A percentile compares a stretch with the other conserved stretches of the same genome.
These are phyloP conservation scores for Barypeithes pellucidus DNA, from an alignment of 2,888 invertebrate genomes.

Conservation along the genomic window DNA sequence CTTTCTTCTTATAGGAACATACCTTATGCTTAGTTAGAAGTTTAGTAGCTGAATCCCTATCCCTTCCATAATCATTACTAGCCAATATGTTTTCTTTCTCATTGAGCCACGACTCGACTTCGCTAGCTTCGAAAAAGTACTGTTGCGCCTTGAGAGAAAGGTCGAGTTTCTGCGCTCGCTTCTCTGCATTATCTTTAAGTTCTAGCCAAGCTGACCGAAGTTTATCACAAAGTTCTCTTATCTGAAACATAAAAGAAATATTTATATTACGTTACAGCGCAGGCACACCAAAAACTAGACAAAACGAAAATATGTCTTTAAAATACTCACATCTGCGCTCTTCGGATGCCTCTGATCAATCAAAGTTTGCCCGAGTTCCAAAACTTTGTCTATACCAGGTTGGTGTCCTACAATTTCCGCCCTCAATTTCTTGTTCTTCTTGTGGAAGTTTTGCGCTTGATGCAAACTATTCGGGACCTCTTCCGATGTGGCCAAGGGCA, in stretches of 20 bases:
- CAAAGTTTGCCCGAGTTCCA: constrained; percentile 84
- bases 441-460: constrained; percentile 92
- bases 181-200: constrained; percentile 80
- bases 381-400: constrained; percentile 87
- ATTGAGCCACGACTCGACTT: constrained; percentile 94
- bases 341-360: constrained; percentile 87
- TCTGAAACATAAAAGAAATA: constrained; percentile 69
- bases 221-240: constrained; percentile 82
- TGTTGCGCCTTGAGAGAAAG: constrained; percentile 92
- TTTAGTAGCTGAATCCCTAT: constrained; percentile 93
- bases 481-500: constrained; percentile 85
- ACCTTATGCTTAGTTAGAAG: constrained; percentile 94
- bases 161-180: constrained; percentile 85
- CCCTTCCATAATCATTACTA: constrained; percentile 90
- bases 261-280: too few species aligned
- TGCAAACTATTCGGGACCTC: constrained; percentile 88
- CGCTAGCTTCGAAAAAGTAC: constrained; percentile 91
- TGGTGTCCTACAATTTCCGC: constrained; percentile 91
- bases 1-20: not conserved
- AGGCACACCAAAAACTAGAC: too few species aligned
- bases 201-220: constrained; percentile 84
- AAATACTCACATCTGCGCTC: constrained; percentile 77
- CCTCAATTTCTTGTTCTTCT: constrained; percentile 95
- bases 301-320: too few species aligned
- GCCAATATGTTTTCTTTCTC: constrained; percentile 88